Evolutionary conservation across 2,113 vertebrate species (phyloP), one percentile per base, ranked within the genome.

Genomic region (Zosterops pallidus): DNA sequence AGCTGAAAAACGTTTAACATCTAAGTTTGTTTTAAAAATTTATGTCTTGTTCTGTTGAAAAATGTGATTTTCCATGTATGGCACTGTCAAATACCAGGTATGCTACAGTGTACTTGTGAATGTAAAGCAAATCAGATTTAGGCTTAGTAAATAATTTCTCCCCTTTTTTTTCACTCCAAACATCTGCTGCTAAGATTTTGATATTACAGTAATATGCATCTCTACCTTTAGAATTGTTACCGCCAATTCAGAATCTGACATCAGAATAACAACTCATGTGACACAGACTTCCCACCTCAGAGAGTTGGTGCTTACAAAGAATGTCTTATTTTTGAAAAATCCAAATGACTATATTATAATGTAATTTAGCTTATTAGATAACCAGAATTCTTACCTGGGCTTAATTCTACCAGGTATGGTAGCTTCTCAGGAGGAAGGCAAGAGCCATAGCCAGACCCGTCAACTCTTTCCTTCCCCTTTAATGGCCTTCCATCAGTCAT

Each of bases 321-420:
- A 55, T 53, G 9, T 26, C 25, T 35, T 62, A 13, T 13, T 95
- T 93, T 60, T 47, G 5, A 39, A 47, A 82, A 65, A 60, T 14
- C 23, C 23, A 67, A 42, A 75, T 50, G 5, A 56, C 14, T 41
- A 41, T 0, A 14, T 13, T 85, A 41, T 29, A 63, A 69, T 12
- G 12, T 8, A 52, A 39, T 56, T 91, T 55, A 59, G 17, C n/a
- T 50, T 55, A 63, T 14, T 42, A 69, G 42, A 41, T 39, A 69
- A 56, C 2, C 39, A 52, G 21, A 78, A 64, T 49, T 92, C 97
- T 98, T 97, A 99, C 99, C 99, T 97, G 99, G 98, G 96, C 99
- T 99, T 95, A 99, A 97, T 97, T 99, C 99, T 90, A 99, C 99
- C 74, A 99, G 96, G 91, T 99, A 99, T 47, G 99, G 99, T 96